Evolutionary conservation across 2,797 vertebrate genomes (phyloP).

Genomic region (Sorex maritimensis): DNA sequence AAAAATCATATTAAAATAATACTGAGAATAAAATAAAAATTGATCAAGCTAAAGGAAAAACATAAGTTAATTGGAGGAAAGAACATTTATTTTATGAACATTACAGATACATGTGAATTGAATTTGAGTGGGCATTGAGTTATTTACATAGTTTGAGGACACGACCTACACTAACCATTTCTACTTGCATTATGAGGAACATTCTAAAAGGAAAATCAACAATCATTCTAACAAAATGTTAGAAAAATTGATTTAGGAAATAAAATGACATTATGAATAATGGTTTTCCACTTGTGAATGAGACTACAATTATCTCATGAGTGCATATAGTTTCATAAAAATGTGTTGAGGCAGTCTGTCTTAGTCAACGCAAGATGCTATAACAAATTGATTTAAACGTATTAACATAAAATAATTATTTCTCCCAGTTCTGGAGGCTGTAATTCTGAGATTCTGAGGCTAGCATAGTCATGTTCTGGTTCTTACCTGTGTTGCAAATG

Average conservation of each 20-base stretch:
- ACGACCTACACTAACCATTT: background rate
- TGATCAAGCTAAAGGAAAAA: background rate
- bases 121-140: background rate
- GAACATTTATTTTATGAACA: background rate
- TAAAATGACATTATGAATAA: background rate
- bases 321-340: background rate
- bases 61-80: background rate
- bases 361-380: background rate
- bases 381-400: background rate
- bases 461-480: background rate
- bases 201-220: background rate
- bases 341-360: background rate
- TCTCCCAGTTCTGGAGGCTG: background rate
- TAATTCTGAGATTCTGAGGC: background rate
- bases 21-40: background rate
- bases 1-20: constrained; percentile 9
- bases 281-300: background rate
- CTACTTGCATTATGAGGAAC: background rate
- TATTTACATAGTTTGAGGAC: background rate
- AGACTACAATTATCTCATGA: background rate
- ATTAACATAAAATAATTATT: background rate
- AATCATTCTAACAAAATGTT: background rate
- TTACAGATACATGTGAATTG: background rate
- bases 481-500: background rate
- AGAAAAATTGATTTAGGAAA: background rate